A percentile compares a stretch with the other conserved stretches of the same genome.
phyloP scores from a whole-genome alignment of 2,113 vertebrate species.

The Apaloderma vittatum region DNA sequence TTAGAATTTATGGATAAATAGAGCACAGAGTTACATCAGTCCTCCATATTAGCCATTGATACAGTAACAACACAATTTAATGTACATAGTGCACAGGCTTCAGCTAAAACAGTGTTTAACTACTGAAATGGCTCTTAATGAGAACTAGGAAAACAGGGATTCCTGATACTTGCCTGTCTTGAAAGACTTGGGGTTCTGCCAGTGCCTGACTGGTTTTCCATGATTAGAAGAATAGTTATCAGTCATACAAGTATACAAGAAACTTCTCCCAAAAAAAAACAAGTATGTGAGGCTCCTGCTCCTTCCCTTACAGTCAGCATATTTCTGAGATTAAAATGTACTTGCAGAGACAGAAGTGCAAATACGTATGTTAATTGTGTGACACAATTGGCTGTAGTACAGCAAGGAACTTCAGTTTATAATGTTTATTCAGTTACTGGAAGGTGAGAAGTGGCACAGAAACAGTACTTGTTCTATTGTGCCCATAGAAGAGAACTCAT shows the following conservation, averaged over 20 bases:
- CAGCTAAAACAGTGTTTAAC: neutral
- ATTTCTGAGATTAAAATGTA: conserved; percentile 16
- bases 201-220: neutral
- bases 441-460: neutral
- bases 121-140: neutral
- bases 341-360: neutral
- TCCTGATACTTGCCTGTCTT: neutral
- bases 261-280: too few relatives aligned
- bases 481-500: neutral
- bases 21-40: neutral
- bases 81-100: neutral
- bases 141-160: neutral
- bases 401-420: neutral
- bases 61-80: neutral
- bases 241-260: neutral
- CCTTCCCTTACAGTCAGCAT: neutral
- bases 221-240: neutral
- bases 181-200: neutral
- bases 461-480: neutral
- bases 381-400: neutral
- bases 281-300: neutral
- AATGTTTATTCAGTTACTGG: neutral
- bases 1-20: neutral
- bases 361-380: neutral
- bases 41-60: neutral